A percentile compares a stretch with the other conserved stretches of the same genome.
phyloP scores from a whole-genome alignment of 2,888 invertebrate genomes.

The Tholera decimalis region DNA sequence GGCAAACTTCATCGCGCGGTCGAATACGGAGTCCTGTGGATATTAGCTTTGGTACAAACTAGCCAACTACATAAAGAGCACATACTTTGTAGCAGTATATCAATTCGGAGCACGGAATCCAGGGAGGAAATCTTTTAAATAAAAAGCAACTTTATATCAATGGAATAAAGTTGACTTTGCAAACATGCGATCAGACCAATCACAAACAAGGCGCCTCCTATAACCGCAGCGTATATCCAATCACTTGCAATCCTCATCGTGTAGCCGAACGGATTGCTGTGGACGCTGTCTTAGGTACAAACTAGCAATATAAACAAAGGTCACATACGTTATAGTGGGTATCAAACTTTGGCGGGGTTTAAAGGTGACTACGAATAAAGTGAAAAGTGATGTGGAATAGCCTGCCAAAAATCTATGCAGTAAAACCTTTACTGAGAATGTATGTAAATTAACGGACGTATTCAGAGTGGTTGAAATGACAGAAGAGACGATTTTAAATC shows the following conservation, averaged over 20 bases:
- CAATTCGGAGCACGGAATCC: too few species aligned
- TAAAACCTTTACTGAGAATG: too few species aligned
- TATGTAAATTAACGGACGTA: too few species aligned
- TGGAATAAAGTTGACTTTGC: too few species aligned
- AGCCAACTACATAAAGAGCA: slow-evolving; percentile 43
- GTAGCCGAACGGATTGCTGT: slow-evolving; percentile 95
- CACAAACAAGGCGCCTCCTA: slow-evolving; percentile 95
- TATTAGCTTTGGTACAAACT: slow-evolving; percentile 62
- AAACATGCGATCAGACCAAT: slow-evolving; percentile 90
- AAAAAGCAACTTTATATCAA: too few species aligned
- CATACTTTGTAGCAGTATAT: slow-evolving; percentile 53
- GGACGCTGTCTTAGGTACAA: slow-evolving; percentile 60
- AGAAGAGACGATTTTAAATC: too few species aligned
- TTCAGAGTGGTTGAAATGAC: too few species aligned
- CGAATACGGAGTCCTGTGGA: slow-evolving; percentile 94
- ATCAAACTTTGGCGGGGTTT: too few species aligned
- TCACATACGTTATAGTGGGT: slow-evolving; percentile 56
- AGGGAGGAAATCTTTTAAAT: too few species aligned
- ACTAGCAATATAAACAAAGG: slow-evolving; percentile 56
- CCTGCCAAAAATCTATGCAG: too few species aligned
- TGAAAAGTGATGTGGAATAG: too few species aligned
- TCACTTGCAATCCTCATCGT: slow-evolving; percentile 95
- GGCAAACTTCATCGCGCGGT: slow-evolving; percentile 94
- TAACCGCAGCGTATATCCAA: slow-evolving; percentile 97
- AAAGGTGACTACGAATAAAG: too few species aligned